These are phyloP conservation scores for Hemistola chrysoprasaria DNA, from an alignment of 2,888 invertebrate species.

Conservation along the genomic window DNA sequence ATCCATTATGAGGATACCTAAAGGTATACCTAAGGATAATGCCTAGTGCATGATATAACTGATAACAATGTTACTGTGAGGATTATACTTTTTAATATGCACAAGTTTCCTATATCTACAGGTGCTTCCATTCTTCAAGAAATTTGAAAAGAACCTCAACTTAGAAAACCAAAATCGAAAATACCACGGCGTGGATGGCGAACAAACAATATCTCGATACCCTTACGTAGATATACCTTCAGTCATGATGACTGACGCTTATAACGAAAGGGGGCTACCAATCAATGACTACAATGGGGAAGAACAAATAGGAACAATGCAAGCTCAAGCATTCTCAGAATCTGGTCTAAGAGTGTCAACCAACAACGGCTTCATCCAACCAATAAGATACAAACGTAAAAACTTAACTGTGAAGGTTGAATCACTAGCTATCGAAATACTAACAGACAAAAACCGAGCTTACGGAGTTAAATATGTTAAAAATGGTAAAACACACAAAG, in stretches of 20 bases:
- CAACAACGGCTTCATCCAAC: constrained; percentile 85
- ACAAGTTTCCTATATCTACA: no score
- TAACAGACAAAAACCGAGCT: constrained; percentile 73
- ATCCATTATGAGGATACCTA: no score
- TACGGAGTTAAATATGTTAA: constrained; percentile 51
- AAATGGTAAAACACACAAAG: constrained; percentile 38
- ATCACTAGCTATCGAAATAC: constrained; percentile 77
- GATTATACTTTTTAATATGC: no score
- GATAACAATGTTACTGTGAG: no score
- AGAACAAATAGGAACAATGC: constrained; percentile 79
- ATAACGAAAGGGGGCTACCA: constrained; percentile 81
- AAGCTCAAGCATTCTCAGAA: constrained; percentile 78
- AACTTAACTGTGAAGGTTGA: constrained; percentile 76
- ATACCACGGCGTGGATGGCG: constrained; percentile 83
- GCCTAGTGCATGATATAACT: no score
- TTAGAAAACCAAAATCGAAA: constrained; percentile 65
- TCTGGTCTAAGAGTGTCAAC: constrained; percentile 83
- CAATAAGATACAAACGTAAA: constrained; percentile 77
- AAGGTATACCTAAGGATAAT: no score
- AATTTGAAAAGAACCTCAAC: constrained; percentile 83
- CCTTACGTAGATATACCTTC: constrained; percentile 83
- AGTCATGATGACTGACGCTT: constrained; percentile 77
- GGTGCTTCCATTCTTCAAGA: constrained; percentile 86
- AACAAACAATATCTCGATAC: constrained; percentile 81
- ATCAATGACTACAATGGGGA: constrained; percentile 79